These are phyloP conservation scores for Penaeus monodon DNA, from an alignment of 2,888 invertebrate species.

Conservation along the genomic window DNA sequence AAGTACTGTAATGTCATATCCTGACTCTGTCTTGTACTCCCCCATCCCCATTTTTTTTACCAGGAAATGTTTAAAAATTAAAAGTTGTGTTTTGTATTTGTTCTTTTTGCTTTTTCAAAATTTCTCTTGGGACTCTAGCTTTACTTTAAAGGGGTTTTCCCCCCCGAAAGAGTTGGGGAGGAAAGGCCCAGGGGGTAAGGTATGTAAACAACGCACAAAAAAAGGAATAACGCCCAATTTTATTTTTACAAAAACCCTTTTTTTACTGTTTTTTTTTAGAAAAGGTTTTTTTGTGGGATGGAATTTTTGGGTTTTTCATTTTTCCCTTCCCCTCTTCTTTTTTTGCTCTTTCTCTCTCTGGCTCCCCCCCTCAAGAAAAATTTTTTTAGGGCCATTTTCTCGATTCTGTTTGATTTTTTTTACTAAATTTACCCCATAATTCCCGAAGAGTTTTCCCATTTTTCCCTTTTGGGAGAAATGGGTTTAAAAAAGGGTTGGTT, in stretches of 20 bases:
- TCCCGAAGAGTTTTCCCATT: too few species aligned
- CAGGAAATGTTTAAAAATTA: constrained; percentile 31
- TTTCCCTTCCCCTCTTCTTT: background rate
- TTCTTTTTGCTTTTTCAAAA: constrained; percentile 21
- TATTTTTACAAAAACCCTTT: background rate
- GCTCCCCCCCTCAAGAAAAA: background rate
- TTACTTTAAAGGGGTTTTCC: constrained; percentile 44
- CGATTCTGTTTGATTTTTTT: too few species aligned
- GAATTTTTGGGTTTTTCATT: background rate
- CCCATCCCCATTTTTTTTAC: background rate
- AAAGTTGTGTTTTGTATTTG: constrained; percentile 2
- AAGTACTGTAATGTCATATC: background rate
- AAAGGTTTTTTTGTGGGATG: background rate
- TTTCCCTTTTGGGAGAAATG: too few species aligned
- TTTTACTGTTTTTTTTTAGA: background rate
- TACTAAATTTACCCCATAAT: too few species aligned
- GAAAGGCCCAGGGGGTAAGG: constrained; percentile 43
- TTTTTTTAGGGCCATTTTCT: too few species aligned
- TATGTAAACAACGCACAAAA: constrained; percentile 17
- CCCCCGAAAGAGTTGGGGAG: constrained; percentile 48
- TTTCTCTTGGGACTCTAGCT: constrained; percentile 28
- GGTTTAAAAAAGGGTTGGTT: too few species aligned
- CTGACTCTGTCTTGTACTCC: too few species aligned
- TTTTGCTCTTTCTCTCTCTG: background rate
- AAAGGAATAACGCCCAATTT: background rate